Evolutionary conservation across 2,888 invertebrate genomes (phyloP).

Genomic region (Syrista parreyssii): DNA sequence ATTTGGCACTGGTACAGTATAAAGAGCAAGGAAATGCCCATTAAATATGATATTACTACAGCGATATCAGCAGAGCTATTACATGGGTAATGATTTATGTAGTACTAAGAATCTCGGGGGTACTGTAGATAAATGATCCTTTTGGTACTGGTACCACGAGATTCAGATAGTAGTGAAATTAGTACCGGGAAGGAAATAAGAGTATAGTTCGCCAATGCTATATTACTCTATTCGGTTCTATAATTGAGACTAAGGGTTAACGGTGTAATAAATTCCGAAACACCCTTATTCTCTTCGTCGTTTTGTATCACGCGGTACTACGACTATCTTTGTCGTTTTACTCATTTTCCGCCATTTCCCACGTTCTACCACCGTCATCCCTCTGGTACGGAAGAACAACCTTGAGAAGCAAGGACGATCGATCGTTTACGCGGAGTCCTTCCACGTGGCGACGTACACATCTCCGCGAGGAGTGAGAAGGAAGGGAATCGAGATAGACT

Average conservation of each 20-base stretch:
- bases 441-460: slow-evolving; percentile 33
- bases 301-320: not conserved
- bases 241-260: not conserved
- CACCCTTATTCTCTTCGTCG: not conserved
- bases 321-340: not conserved
- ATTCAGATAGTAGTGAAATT: not conserved
- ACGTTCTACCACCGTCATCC: not conserved
- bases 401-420: slow-evolving; percentile 53
- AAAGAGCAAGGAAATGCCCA: not conserved
- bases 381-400: slow-evolving; percentile 26
- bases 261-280: not conserved
- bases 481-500: not conserved
- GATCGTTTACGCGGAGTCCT: slow-evolving; percentile 35
- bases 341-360: not conserved
- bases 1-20: not conserved
- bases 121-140: not conserved
- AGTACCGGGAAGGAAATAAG: not conserved
- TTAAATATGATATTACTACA: not conserved
- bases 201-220: not conserved
- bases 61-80: not conserved
- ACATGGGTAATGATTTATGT: not conserved
- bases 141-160: not conserved
- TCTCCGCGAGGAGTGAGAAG: not conserved
- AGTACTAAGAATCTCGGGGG: not conserved
- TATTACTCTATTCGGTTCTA: not conserved